These are phyloP conservation scores for Aegypius monachus DNA, from an alignment of 2,113 vertebrate genomes.

Conservation along the genomic window DNA sequence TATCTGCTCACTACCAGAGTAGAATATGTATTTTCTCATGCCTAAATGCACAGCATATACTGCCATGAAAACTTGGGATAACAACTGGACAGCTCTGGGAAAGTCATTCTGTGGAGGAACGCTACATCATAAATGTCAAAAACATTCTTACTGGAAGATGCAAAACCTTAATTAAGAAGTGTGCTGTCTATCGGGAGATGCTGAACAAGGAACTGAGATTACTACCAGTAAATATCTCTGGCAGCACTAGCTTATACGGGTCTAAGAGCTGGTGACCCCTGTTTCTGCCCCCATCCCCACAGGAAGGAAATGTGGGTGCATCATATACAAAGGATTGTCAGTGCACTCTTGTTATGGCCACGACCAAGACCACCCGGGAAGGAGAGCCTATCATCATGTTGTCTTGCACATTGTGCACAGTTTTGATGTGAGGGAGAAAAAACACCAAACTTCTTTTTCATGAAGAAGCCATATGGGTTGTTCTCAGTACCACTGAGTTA, in stretches of 20 bases:
- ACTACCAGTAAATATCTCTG: background rate
- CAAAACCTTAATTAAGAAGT: background rate
- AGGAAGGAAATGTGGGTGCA: background rate
- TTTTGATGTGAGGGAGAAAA: background rate
- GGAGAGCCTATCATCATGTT: background rate
- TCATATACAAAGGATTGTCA: background rate
- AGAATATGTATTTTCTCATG: background rate
- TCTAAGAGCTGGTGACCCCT: background rate
- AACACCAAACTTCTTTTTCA: fast-evolving
- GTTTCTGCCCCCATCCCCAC: background rate
- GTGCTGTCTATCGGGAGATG: background rate
- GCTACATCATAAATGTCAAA: background rate
- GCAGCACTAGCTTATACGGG: background rate
- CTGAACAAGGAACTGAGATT: background rate
- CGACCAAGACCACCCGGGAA: fast-evolving
- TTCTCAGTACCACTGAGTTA: background rate
- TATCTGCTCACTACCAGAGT: background rate
- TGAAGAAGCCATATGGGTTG: background rate
- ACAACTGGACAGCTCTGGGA: background rate
- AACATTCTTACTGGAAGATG: background rate
- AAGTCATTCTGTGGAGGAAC: background rate
- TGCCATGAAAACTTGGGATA: background rate
- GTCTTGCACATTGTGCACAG: background rate
- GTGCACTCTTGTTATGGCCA: background rate
- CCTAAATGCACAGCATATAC: background rate